These are phyloP conservation scores for Psammodynastes pulverulentus DNA, from an alignment of 2,113 vertebrate species.

Conservation along the genomic window DNA sequence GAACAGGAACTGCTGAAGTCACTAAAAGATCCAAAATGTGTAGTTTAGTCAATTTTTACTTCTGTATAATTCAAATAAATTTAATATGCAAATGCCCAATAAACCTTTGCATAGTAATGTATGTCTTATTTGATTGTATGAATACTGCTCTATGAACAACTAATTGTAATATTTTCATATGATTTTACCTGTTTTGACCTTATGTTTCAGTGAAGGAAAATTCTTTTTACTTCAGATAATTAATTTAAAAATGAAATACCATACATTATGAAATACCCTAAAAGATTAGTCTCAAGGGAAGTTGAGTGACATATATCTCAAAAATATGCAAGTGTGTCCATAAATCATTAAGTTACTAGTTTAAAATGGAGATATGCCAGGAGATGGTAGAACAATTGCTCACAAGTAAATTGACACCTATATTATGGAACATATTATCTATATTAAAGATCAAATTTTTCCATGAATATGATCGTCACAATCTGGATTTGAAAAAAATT, in stretches of 20 bases:
- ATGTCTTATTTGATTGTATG: neutral
- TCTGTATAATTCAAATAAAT: neutral
- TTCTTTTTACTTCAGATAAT: neutral
- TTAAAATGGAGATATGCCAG: neutral
- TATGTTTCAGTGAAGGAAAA: neutral
- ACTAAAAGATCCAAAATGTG: neutral
- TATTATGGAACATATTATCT: neutral
- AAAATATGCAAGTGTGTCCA: neutral
- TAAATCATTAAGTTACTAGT: neutral
- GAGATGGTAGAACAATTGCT: neutral
- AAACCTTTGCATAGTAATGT: neutral
- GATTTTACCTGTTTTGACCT: neutral
- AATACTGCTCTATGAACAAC: neutral
- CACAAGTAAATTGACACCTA: neutral
- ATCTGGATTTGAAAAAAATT: neutral
- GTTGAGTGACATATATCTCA: neutral
- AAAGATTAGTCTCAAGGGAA: neutral
- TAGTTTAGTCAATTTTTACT: neutral
- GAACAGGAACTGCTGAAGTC: neutral
- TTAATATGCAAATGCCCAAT: neutral
- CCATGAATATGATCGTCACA: neutral
- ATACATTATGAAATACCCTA: neutral
- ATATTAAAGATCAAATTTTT: too few species aligned
- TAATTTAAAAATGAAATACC: neutral
- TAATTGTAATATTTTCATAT: neutral